phyloP scores from a whole-genome alignment of 92 coral and sea anemone genomes.

The Paramuricea clavata region DNA sequence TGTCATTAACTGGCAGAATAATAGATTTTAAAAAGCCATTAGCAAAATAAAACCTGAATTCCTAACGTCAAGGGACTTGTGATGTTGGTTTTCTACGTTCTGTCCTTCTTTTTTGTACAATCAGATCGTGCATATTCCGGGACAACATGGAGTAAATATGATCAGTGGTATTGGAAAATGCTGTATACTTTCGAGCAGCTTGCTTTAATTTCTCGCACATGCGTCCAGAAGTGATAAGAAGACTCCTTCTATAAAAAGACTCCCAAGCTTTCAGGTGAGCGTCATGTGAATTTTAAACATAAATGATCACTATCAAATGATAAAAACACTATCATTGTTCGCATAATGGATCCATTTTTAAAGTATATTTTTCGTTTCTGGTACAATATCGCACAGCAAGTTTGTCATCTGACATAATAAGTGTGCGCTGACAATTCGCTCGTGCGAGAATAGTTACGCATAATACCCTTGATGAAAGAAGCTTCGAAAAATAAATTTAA shows the following conservation, averaged over 20 bases:
- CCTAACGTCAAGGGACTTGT: background rate
- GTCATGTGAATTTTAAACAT: constrained; percentile 7
- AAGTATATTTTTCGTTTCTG: background rate
- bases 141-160: background rate
- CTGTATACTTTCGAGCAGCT: constrained; percentile 12
- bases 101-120: background rate
- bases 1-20: background rate
- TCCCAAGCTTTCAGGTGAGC: background rate
- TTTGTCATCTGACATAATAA: background rate
- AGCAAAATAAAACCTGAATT: background rate
- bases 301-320: background rate
- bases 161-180: constrained; percentile 29
- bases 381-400: background rate
- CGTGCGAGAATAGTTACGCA: background rate
- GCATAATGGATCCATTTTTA: background rate
- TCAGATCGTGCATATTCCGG: background rate
- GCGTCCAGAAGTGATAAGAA: constrained; percentile 14
- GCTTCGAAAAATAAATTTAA: background rate
- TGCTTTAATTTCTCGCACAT: background rate
- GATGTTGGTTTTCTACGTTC: constrained; percentile 9
- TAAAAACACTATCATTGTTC: background rate
- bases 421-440: background rate
- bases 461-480: background rate
- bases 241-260: constrained; percentile 30
- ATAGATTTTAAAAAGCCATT: background rate